These are phyloP conservation scores for Petaurus breviceps DNA, from an alignment of 2,113 vertebrate species.

Conservation along the genomic window DNA sequence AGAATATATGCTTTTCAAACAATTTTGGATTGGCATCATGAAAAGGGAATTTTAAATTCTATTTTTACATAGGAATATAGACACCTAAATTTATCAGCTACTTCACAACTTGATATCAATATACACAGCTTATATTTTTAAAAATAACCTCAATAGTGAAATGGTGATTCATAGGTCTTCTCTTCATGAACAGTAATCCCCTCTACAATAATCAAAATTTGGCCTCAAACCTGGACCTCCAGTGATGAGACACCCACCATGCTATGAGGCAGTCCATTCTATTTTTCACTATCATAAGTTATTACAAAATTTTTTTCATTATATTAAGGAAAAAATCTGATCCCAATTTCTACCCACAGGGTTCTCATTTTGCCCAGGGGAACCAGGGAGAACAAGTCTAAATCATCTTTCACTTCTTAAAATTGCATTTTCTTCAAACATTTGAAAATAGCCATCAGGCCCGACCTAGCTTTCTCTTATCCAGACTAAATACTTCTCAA, in stretches of 20 bases:
- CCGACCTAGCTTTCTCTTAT: neutral
- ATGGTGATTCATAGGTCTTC: neutral
- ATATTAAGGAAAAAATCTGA: neutral
- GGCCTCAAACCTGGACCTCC: neutral
- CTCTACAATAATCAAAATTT: neutral
- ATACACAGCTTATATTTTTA: constrained; percentile 14
- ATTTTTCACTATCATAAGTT: neutral
- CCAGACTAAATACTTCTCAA: neutral
- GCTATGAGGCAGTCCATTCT: neutral
- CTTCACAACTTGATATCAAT: neutral
- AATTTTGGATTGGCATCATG: constrained; percentile 31
- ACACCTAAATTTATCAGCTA: constrained; percentile 32
- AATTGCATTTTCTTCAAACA: neutral
- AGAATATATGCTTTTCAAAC: neutral
- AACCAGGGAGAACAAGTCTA: neutral
- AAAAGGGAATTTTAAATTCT: constrained; percentile 31
- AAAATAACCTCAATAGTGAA: constrained; percentile 13
- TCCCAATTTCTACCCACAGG: neutral
- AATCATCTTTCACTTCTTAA: neutral
- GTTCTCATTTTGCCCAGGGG: neutral
- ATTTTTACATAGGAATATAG: neutral
- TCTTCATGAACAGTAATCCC: neutral
- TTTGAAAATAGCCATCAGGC: neutral
- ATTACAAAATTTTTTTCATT: neutral
- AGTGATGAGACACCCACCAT: neutral